Percentiles rank a stretch among this genome's conserved stretches.
Evolutionary conservation across 2,797 vertebrate species (phyloP).

Genomic region (Chanos chanos): DNA sequence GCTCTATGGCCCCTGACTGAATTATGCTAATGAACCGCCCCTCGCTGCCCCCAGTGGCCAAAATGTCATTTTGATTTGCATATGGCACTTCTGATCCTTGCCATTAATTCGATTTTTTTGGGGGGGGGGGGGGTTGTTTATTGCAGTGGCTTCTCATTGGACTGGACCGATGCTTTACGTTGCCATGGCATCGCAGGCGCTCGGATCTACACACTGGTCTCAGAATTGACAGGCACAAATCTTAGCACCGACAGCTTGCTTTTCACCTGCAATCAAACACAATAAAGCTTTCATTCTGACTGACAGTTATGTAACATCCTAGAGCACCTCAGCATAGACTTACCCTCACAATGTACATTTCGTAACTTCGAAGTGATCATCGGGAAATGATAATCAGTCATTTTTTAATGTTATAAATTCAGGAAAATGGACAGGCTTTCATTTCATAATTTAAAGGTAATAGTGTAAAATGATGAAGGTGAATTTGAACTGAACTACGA

Average conservation of each 20-base stretch:
- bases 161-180: conserved; percentile 37
- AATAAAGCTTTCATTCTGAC: conserved; percentile 13
- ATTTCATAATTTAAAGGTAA: too few relatives aligned
- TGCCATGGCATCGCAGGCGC: conserved; percentile 3
- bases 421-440: too few relatives aligned
- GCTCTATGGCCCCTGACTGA: conserved; percentile 52
- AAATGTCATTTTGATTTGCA: conserved; percentile 65
- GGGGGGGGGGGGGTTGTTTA: conserved; percentile 27
- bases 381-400: too few relatives aligned
- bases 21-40: conserved; percentile 57
- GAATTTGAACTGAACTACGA: too few relatives aligned
- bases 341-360: too few relatives aligned
- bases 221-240: conserved; percentile 20
- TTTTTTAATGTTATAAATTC: too few relatives aligned
- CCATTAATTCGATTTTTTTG: conserved; percentile 50
- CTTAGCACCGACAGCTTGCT: not conserved
- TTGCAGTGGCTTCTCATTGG: conserved; percentile 41
- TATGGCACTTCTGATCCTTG: conserved; percentile 53
- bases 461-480: too few relatives aligned
- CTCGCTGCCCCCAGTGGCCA: conserved; percentile 40
- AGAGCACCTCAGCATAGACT: too few relatives aligned
- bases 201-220: not conserved
- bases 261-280: conserved; percentile 12
- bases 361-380: too few relatives aligned
- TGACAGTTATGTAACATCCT: conserved; percentile 27